Evolutionary conservation across 64 coral and sea anemone genomes (phyloP).

Genomic region (Exaiptasia diaphana): DNA sequence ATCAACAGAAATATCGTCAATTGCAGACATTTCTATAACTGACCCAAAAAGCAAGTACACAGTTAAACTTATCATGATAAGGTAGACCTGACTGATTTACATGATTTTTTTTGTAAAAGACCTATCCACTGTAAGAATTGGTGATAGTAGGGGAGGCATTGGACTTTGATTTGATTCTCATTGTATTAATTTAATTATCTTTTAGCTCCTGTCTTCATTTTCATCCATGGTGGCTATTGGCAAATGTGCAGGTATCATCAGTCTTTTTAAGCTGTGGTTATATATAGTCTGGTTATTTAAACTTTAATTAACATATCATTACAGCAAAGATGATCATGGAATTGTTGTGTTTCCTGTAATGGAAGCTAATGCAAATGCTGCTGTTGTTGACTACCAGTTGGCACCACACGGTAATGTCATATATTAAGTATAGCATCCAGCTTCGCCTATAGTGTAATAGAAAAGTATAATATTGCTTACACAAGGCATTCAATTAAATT

Average conservation of each 20-base stretch:
- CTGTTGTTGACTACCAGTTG: not conserved
- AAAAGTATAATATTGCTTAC: not conserved
- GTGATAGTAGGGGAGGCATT: not conserved
- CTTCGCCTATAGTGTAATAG: not conserved
- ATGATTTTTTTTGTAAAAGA: not conserved
- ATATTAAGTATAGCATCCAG: not conserved
- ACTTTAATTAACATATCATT: not conserved
- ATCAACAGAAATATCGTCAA: too few species aligned
- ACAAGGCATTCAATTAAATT: not conserved
- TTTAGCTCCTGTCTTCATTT: not conserved
- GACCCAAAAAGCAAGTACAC: not conserved
- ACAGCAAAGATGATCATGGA: not conserved
- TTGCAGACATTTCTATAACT: not conserved
- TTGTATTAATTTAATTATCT: not conserved
- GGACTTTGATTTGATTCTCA: not conserved
- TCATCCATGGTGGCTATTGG: slow-evolving; percentile 6
- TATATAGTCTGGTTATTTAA: too few species aligned
- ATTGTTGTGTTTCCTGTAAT: not conserved
- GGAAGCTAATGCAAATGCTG: not conserved
- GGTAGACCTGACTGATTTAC: not conserved
- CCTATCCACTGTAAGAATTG: too few species aligned
- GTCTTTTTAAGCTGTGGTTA: too few species aligned
- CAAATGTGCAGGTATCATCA: not conserved
- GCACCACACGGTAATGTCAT: not conserved
- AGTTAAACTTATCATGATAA: not conserved